Evolutionary conservation across 2,888 invertebrate species (phyloP), one percentile per base, ranked within the genome.

Genomic region (Lydus trimaculatus): DNA sequence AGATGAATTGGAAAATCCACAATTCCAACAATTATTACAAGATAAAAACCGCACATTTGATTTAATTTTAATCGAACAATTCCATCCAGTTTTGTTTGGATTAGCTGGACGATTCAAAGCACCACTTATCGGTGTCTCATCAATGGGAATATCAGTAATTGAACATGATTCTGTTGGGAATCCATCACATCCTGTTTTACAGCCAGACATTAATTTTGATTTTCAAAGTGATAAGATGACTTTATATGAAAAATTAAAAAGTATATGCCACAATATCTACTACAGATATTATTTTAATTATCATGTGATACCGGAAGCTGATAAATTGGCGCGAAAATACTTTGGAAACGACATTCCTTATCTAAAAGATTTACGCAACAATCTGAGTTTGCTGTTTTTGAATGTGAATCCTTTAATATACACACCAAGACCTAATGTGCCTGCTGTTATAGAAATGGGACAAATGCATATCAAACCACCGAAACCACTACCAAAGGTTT

Each of bases 271-370:
- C 39, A 71, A 70, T 36, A 58, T 67, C 31, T 72, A 67, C 65
- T 75, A 69, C 60, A 58, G 73, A 20, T 59, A 73, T 0, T 60
- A 67, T 5, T 75, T 73, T 43, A 64, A 74, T 36, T 69, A 67
- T 63, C 58, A 71, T 25, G 48, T 71, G 2, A 17, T 75, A 15
- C 79, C 79, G 1, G 71, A 69, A 68, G 72, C 78, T 65, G 80
- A 84, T 66, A 61, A 73, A 64, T 66, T 83, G 17, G 79, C 79
- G 2, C 77, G 73, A 56, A 79, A 77, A 67, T 82, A 83, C 73
- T 78, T 85, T 17, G 83, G 85, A 0, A 66, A 78, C n/a, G 75
- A 81, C 69, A 73, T 82, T 48, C 83, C 84, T 9, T 74, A 82
- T 63, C 62, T 84, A 9, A 75, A 72, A 4, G 83, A 83, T 11